Base-by-base conservation (phyloP, 2,888 invertebrate genomes). In the Tiphia femorata region DNA sequence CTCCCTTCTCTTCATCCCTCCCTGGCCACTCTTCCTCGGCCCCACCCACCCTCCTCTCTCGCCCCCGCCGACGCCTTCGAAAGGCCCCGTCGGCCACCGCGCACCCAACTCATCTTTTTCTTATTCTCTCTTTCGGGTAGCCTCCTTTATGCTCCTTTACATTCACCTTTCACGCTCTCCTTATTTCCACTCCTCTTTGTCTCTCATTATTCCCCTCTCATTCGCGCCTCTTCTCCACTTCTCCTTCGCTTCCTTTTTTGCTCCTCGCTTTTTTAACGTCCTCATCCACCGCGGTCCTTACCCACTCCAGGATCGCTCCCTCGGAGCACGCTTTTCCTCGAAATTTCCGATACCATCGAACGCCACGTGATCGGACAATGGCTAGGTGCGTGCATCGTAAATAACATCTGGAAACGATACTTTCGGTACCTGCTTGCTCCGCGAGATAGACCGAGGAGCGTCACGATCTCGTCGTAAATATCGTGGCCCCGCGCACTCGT, bases 101-200 rank as follows among this genome's bases (percentile, higher is more conserved):
- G 3, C n/a, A 8, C 16, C 14, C n/a, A 30, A n/a, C 8, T 20
- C 25, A 5, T 48, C 40, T 33, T 35, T 41, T 35, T 50, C 49
- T 37, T 3, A 25, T 43, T 49, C 35, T 42, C 52, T 43, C 58
- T 58, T 64, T 60, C 65, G n/a, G n/a, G n/a, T n/a, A n/a, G n/a
- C n/a, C 41, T 57, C 55, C 54, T 51, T 41, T 52, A 33, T 29
- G 43, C 20, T 19, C 23, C 7, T 21, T 30, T 19, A 12, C 40
- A 40, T n/a, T n/a, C 21, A 25, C 49, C 49, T 42, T 29, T 41
- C 57, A 44, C 29, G 14, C 16, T 44, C 30, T 33, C 30, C 19
- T 30, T 14, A 5, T 12, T 14, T 33, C 44, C 8, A 5, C 3
- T n/a, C 7, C 33, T 30, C 20, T 0, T 17, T 46, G 17, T 1